phyloP scores from a whole-genome alignment of 2,797 vertebrate genomes.

The Sebastes hubbsi region DNA sequence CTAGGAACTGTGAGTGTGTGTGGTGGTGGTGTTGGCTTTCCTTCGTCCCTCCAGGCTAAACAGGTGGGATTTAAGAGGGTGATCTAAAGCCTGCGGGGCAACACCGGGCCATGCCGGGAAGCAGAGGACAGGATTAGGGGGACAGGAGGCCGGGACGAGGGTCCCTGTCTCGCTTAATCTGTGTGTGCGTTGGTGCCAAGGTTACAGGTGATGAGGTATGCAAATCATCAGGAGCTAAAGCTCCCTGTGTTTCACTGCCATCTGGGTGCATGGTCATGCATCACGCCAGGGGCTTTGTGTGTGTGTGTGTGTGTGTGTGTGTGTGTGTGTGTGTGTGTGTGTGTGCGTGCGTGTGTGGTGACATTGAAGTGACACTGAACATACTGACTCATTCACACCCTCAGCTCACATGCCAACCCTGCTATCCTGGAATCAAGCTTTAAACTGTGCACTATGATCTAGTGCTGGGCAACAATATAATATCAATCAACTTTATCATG shows the following conservation, averaged over 20 bases:
- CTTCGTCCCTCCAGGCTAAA: conserved; percentile 44
- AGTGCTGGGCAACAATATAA: neutral
- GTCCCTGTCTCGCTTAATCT: conserved; percentile 44
- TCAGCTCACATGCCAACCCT: conserved; percentile 17
- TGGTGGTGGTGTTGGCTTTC: conserved; percentile 48
- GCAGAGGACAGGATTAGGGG: conserved; percentile 49
- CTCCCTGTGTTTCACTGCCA: conserved; percentile 32
- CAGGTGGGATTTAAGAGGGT: conserved; percentile 75
- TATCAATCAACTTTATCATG: neutral
- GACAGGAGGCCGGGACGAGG: conserved; percentile 8
- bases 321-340: conserved; percentile 3
- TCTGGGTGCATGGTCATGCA: conserved; percentile 43
- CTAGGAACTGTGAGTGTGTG: conserved; percentile 62
- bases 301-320: neutral
- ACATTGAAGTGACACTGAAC: conserved; percentile 45
- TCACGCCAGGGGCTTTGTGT: conserved; percentile 20
- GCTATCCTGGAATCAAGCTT: conserved; percentile 11
- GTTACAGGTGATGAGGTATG: conserved; percentile 61
- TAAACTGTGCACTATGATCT: neutral
- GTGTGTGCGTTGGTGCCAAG: conserved; percentile 44
- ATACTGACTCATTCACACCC: conserved; percentile 45
- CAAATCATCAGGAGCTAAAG: conserved; percentile 51
- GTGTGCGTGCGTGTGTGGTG: conserved; percentile 5
- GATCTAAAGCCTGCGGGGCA: conserved; percentile 47
- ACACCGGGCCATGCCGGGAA: conserved; percentile 14